Evolutionary conservation across 2,797 vertebrate species (phyloP).

Genomic region (Sebastes cheni): DNA sequence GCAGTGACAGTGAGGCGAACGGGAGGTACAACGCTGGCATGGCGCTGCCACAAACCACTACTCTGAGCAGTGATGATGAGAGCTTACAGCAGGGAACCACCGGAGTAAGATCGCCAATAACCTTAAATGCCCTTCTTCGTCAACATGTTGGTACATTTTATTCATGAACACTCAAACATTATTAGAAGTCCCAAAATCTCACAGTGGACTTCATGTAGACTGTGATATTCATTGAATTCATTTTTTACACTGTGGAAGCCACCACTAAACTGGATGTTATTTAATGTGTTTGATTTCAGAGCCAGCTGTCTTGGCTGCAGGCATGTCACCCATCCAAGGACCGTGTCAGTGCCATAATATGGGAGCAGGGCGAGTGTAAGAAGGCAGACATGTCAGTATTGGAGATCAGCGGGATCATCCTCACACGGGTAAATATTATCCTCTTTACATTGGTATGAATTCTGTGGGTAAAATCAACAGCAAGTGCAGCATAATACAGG

Average conservation of each 20-base stretch:
- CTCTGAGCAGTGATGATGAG: conserved; percentile 86
- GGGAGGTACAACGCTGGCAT: conserved; percentile 70
- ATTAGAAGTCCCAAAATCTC: background rate
- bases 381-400: conserved; percentile 97
- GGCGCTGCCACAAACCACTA: conserved; percentile 65
- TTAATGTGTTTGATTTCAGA: conserved; percentile 75
- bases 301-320: conserved; percentile 95
- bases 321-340: conserved; percentile 93
- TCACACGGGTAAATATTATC: conserved; percentile 86
- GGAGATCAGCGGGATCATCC: conserved; percentile 98
- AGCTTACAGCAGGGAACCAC: conserved; percentile 87
- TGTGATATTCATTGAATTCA: background rate
- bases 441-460: background rate
- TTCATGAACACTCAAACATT: background rate
- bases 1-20: conserved; percentile 91
- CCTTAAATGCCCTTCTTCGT: background rate
- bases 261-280: background rate
- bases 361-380: conserved; percentile 97
- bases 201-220: background rate
- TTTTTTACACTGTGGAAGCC: background rate
- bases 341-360: conserved; percentile 95
- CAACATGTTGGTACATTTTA: background rate
- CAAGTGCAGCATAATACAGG: background rate
- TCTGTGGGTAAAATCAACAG: background rate
- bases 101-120: conserved; percentile 54